Evolutionary conservation across 2,888 invertebrate genomes (phyloP).

Genomic region (Dione vanillae): DNA sequence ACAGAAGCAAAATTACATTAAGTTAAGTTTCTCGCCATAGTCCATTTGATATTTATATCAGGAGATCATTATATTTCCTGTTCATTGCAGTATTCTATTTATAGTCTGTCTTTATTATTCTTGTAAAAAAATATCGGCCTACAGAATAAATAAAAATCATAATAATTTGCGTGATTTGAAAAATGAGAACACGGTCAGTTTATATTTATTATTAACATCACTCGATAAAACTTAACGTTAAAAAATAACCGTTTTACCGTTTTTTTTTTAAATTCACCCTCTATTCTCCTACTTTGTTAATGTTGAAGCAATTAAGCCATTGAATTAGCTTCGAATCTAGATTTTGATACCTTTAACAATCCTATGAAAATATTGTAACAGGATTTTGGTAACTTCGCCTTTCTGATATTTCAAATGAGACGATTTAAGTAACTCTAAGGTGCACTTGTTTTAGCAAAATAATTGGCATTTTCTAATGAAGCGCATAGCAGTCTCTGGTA

Average conservation of each 20-base stretch:
- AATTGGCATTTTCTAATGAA: too few relatives aligned
- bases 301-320: not conserved
- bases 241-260: too few relatives aligned
- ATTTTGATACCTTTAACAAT: too few relatives aligned
- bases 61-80: slow-evolving; percentile 16
- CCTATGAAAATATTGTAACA: too few relatives aligned
- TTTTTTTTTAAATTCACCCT: too few relatives aligned
- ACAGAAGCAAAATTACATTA: slow-evolving; percentile 1
- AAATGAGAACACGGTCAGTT: not conserved
- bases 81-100: not conserved
- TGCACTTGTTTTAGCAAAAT: too few relatives aligned
- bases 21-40: not conserved
- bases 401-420: too few relatives aligned
- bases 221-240: too few relatives aligned
- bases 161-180: slow-evolving; percentile 11
- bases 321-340: too few relatives aligned
- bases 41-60: not conserved
- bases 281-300: not conserved
- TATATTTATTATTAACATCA: not conserved
- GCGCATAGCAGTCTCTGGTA: too few relatives aligned
- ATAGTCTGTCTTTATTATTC: not conserved
- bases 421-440: too few relatives aligned
- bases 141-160: not conserved
- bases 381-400: too few relatives aligned
- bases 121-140: not conserved